Base-by-base conservation (phyloP, 2,888 invertebrate species). In the Cenopis cana region DNA sequence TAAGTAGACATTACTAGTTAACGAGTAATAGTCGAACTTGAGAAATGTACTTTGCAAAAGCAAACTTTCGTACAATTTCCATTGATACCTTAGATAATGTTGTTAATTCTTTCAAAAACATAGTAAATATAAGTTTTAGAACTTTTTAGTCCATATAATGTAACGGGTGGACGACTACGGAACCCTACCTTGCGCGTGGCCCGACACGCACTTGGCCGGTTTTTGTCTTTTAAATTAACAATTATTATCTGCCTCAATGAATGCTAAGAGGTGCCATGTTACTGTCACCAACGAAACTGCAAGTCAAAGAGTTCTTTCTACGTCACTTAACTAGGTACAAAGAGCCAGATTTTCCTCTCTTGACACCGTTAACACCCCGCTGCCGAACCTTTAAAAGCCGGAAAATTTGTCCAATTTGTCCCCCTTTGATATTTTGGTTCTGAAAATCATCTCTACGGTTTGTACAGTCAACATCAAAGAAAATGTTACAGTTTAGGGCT, bases 321-420 rank as follows among this genome's bases (percentile, higher is more conserved):
- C 5, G n/a, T 9, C 29, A 14, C 55, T n/a, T 59, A 36, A 52
- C 18, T 20, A 59, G 12, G 29, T 49, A 68, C 41, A 60, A 46
- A 20, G 24, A 57, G 56, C 49, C 18, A 41, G 41, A 41, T 68
- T 68, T 68, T 18, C 36, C 50, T 17, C 65, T 38, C 41, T 56
- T 49, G 52, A 50, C 61, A 20, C 66, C 36, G 65, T 60, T 69
- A 65, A 60, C 55, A 59, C 64, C 24, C 41, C n/a, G 59, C 52
- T 76, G 74, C 74, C 79, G 81, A 84, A 82, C 83, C 80, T 80
- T 83, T 83, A 84, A 86, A 85, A 86, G 87, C 84, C 85, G 86
- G 86, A 86, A 88, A 88, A 87, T 87, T 86, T 86, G 83, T 82
- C 82, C 84, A 87, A 87, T 87, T 88, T 85, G 76, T 81, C 74